Base-by-base conservation (phyloP, 2,888 invertebrate genomes). In the Drosophila robusta region DNA sequence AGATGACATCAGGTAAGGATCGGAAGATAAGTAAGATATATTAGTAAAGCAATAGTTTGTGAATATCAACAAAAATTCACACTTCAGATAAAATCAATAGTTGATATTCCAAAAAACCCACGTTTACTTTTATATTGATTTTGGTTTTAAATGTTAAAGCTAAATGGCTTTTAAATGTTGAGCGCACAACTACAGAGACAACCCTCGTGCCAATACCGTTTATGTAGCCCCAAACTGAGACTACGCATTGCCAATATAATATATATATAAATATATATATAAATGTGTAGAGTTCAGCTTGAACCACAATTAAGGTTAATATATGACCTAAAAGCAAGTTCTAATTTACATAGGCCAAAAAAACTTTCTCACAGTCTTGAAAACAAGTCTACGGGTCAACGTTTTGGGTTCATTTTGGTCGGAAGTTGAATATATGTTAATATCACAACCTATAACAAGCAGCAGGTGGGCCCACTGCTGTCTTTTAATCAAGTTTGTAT, bases 321-420 rank as follows among this genome's bases (percentile, higher is more conserved):
- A 8, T 9, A 18, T 34, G 62, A 65, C 41, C 49, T 3, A 61
- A 64, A 41, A 18, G 7, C 32, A 7, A 11, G 34, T 22, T 26
- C 1, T 22, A 22, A 46, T 61, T 61, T 32, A 5, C 62, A 61
- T 39, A n/a, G 42, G 12, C 38, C 16, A 29, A 34, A 63, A 63
- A 18, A 65, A 26, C 65, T 63, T 63, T 63, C 62, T 50, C 65
- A 64, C 34, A 64, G 49, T 18, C 16, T 29, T 4, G 3, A 29
- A 36, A n/a, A 39, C 29, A 29, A 14, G n/a, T 16, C 16, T 50
- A 12, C 26, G 52, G 51, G 52, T 55, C 55, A 55, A 36, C 14
- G 32, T 34, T 12, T 22, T 14, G 7, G 12, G 6, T 26, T 4
- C 24, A 29, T 41, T 4, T 41, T 12, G 12, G 16, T 39, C 29